Evolutionary conservation across 2,888 invertebrate species (phyloP).

Genomic region (Chironomus riparius): DNA sequence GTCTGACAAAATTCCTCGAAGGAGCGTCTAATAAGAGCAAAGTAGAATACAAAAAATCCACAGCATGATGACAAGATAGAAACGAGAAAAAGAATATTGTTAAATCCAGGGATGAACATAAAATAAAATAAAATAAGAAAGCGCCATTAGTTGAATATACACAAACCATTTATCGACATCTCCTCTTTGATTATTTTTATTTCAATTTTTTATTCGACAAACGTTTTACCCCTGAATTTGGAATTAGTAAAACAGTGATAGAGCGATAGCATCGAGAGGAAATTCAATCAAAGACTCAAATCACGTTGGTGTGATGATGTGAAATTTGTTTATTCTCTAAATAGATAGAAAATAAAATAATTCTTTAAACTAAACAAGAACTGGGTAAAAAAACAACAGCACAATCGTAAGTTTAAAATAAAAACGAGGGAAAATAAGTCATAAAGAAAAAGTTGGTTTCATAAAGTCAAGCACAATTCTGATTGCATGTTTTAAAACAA

Average conservation of each 20-base stretch:
- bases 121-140: too few relatives aligned
- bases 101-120: too few relatives aligned
- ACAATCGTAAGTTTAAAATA: too few relatives aligned
- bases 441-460: neutral
- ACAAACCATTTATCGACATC: too few relatives aligned
- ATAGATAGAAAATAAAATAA: neutral
- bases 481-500: constrained; percentile 16
- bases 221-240: neutral
- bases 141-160: too few relatives aligned
- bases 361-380: neutral
- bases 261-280: neutral
- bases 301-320: neutral
- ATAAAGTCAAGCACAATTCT: constrained; percentile 10
- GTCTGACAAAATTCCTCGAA: too few relatives aligned
- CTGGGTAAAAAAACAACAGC: neutral
- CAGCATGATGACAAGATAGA: too few relatives aligned
- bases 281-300: neutral
- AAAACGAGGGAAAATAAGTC: neutral
- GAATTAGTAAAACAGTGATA: neutral
- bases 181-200: too few relatives aligned
- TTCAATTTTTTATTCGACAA: too few relatives aligned
- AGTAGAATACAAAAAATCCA: too few relatives aligned
- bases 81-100: too few relatives aligned
- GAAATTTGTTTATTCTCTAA: neutral
- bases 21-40: too few relatives aligned